Percentiles rank a stretch among this genome's conserved stretches.
phyloP scores from a whole-genome alignment of 2,888 invertebrate species.

The Cheilosia vernalis region DNA sequence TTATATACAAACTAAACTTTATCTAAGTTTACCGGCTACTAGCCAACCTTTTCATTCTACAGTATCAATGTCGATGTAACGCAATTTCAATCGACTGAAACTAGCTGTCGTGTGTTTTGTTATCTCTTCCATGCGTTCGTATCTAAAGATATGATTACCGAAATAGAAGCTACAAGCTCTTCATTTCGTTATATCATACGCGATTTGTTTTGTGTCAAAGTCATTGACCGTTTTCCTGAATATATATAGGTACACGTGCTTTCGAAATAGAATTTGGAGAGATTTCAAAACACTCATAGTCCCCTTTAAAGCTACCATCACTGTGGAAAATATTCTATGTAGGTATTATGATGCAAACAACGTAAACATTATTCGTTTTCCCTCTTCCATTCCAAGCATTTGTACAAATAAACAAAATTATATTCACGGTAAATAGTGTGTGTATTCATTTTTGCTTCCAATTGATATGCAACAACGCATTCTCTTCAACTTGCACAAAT shows the following conservation, averaged over 20 bases:
- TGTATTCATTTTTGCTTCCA: not conserved
- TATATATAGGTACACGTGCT: not conserved
- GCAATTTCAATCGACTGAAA: not conserved
- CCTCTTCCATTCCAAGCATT: constrained; percentile 14
- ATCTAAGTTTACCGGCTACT: no score
- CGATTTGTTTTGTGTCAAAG: constrained; percentile 3
- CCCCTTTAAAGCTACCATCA: not conserved
- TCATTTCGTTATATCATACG: not conserved
- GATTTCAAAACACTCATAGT: not conserved
- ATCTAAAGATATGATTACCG: not conserved
- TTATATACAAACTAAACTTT: no score
- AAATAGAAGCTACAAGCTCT: constrained; percentile 44
- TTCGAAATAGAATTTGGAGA: constrained; percentile 36
- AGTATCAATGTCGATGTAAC: not conserved
- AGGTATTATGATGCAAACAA: not conserved
- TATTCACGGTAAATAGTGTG: not conserved
- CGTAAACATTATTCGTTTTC: not conserved
- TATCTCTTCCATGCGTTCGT: constrained; percentile 1
- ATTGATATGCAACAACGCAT: constrained; percentile 23
- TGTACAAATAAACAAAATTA: not conserved
- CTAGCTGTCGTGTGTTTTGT: not conserved
- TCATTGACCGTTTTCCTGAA: constrained; percentile 32
- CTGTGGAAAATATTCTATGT: not conserved
- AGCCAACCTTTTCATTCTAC: no score
- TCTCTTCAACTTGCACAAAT: not conserved